Evolutionary conservation across 2,888 invertebrate species (phyloP), one percentile per base, ranked within the genome.

Genomic region (Orchesella flavescens): DNA sequence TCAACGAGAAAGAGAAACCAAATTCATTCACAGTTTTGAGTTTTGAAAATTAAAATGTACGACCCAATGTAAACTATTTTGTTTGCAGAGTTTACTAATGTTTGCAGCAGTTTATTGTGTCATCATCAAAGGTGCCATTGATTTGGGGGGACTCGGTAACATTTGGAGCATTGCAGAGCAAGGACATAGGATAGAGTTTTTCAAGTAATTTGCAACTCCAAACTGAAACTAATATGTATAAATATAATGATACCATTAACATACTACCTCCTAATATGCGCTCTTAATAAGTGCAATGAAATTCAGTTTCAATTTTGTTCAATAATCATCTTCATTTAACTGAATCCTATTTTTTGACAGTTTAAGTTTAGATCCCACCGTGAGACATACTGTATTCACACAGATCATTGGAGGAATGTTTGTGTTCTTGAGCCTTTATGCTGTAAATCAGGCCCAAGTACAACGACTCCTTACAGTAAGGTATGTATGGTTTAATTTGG

Each of bases 381-480:
- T 93, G 71, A 92, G 97, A 17, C 95, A 96, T 88, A 94, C 96
- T 0, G 94, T 96, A 93, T 96, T 95, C 93, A 93, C 94, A 0
- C 91, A 96, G 34, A 91, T 93, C 4, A 91, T 96, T 72, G 97
- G 97, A n/a, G 96, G 96, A 0, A 90, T 94, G 53, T 92, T 94
- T 74, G 96, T 95, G 0, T 96, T 94, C 89, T 90, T 95, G 57
- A 94, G 96, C 0, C 89, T 97, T 9, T 97, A 96, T 90, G 97
- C 94, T 1, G 95, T 96, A 0, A 96, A 96, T 90, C 97, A 97
- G 90, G 94, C 96, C 0, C 96, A 95, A 90, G 91, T 92, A 81
- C 92, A 92, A 87, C 89, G 92, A 79, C 90, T 92, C 86, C 89
- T 92, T 34, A 91, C 92, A 4, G 89, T 91, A 57, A 90, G 88